A percentile compares a stretch with the other conserved stretches of the same genome.
These are phyloP conservation scores for Liasis olivaceus DNA, from an alignment of 2,797 vertebrate genomes.

Conservation along the genomic window DNA sequence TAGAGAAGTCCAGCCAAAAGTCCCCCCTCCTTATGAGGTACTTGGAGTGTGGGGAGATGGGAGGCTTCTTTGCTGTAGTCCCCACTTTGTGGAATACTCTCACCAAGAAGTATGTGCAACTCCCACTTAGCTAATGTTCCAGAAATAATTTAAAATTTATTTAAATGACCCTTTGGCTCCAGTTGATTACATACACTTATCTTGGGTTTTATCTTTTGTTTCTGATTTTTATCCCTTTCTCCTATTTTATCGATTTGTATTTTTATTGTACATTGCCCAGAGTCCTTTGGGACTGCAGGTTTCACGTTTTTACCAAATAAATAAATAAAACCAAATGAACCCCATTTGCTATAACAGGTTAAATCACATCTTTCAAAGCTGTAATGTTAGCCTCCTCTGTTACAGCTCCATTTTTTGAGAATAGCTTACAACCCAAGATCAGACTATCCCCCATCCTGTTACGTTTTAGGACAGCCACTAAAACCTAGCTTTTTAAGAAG, in stretches of 20 bases:
- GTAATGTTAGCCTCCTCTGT: neutral
- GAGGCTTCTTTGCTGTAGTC: neutral
- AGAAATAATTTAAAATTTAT: neutral
- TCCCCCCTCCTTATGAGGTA: neutral
- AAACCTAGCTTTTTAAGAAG: neutral
- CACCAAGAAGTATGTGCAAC: neutral
- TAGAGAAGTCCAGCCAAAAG: neutral
- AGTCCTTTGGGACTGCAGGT: neutral
- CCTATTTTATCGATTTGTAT: neutral
- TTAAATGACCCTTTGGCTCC: neutral
- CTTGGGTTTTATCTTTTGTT: neutral
- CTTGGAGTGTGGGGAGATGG: neutral
- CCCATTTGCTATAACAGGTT: neutral
- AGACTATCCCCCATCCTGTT: neutral
- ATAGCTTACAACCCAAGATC: neutral
- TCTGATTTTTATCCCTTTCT: neutral
- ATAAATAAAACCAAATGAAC: neutral
- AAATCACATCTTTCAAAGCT: neutral
- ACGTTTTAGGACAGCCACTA: neutral
- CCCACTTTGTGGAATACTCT: neutral
- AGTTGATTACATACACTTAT: neutral
- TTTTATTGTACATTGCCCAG: neutral
- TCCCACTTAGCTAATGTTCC: neutral
- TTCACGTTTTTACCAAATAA: neutral
- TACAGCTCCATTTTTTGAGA: neutral